Conservation (phyloP, 2,797 vertebrate species). For the Linurgus olivaceus region DNA sequence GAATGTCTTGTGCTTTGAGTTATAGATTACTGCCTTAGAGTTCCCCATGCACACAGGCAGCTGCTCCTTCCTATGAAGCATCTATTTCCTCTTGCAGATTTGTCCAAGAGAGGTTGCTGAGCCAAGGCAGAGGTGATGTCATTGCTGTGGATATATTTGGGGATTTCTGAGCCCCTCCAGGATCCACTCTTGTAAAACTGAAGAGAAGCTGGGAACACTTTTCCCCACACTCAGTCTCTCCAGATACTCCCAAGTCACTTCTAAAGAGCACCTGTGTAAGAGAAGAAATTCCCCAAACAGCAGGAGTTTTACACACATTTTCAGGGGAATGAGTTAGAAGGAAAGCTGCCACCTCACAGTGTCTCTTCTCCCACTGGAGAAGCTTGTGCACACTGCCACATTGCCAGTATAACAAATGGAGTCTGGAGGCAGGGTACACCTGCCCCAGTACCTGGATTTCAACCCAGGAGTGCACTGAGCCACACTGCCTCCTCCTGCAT, state of each 20-base stretch:
- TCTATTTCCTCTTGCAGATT: background rate
- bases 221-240: background rate
- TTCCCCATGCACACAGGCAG: background rate
- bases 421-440: background rate
- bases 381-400: background rate
- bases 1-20: background rate
- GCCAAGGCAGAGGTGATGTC: background rate
- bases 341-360: background rate
- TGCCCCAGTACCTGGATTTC: background rate
- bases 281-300: background rate
- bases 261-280: background rate
- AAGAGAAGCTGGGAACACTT: background rate
- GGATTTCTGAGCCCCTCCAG: background rate
- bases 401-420: background rate
- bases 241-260: background rate
- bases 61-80: background rate
- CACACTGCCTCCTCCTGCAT: background rate
- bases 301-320: background rate
- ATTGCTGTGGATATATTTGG: background rate
- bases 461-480: background rate
- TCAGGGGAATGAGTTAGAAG: background rate
- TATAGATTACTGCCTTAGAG: background rate
- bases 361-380: background rate
- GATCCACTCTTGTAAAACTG: background rate
- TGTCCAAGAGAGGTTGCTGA: background rate